These are phyloP conservation scores for Adineta ricciae DNA, from an alignment of 2,888 invertebrate genomes.

Conservation along the genomic window DNA sequence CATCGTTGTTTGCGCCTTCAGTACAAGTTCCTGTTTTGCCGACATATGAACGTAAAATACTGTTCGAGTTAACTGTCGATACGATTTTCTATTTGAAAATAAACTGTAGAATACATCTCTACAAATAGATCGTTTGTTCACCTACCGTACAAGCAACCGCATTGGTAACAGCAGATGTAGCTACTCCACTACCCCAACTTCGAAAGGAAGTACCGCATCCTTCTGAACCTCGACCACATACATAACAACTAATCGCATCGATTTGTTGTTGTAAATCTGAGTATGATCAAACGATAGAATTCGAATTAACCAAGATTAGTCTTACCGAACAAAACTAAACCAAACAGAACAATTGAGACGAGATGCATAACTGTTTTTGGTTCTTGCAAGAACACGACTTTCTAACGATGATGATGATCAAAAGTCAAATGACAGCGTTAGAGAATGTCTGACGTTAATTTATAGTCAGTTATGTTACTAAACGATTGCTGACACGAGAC, in stretches of 20 bases:
- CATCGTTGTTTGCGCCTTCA: background rate
- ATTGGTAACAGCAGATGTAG: background rate
- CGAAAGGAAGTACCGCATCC: background rate
- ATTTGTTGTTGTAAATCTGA: background rate
- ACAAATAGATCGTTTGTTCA: background rate
- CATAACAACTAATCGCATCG: background rate
- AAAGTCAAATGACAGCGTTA: too few relatives aligned
- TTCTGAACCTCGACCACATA: background rate
- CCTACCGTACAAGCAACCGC: background rate
- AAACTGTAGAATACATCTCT: background rate
- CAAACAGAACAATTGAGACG: too few relatives aligned
- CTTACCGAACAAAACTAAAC: too few relatives aligned
- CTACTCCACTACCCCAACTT: background rate
- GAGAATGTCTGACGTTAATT: too few relatives aligned
- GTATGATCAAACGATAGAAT: background rate
- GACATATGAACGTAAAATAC: background rate
- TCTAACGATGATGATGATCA: too few relatives aligned
- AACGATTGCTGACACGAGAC: too few relatives aligned
- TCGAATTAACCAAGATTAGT: too few relatives aligned
- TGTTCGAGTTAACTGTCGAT: background rate
- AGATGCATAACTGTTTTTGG: too few relatives aligned
- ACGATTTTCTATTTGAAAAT: background rate
- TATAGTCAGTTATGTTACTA: too few relatives aligned
- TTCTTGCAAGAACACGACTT: too few relatives aligned
- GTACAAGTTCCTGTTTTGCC: background rate